These are phyloP conservation scores for Pterostichus niger DNA, from an alignment of 2,888 invertebrate species.

Conservation along the genomic window DNA sequence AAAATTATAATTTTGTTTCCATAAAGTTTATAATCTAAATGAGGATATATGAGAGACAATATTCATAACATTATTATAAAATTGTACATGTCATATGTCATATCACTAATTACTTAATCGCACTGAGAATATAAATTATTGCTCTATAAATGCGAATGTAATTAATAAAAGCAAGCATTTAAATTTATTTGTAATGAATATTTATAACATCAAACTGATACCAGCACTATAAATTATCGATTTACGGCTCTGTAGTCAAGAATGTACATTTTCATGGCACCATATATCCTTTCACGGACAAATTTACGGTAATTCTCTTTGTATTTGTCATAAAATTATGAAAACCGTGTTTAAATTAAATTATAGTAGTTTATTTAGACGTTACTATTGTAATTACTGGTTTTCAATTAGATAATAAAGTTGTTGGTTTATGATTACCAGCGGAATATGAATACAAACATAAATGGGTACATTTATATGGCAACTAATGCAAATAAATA, in stretches of 20 bases:
- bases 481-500: constrained; percentile 19
- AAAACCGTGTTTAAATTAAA: constrained; percentile 50
- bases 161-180: constrained; percentile 9
- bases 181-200: constrained; percentile 43
- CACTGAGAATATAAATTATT: constrained; percentile 17
- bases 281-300: constrained; percentile 24
- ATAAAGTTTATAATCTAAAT: no score
- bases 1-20: no score
- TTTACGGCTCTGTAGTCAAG: constrained; percentile 10
- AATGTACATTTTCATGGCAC: constrained; percentile 31
- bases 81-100: not conserved
- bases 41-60: no score
- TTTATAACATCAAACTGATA: constrained; percentile 31
- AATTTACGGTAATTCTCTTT: constrained; percentile 49
- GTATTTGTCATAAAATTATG: constrained; percentile 62
- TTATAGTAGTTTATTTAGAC: constrained; percentile 51
- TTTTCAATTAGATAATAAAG: constrained; percentile 60
- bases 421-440: constrained; percentile 42
- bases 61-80: no score
- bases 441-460: constrained; percentile 37
- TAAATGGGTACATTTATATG: constrained; percentile 37
- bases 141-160: constrained; percentile 6
- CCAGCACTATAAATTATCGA: constrained; percentile 23
- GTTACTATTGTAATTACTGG: constrained; percentile 57
- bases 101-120: constrained; percentile 11